Evolutionary conservation across 1,140 invertebrate genomes (phyloP).

Genomic region (Nomia melanderi): DNA sequence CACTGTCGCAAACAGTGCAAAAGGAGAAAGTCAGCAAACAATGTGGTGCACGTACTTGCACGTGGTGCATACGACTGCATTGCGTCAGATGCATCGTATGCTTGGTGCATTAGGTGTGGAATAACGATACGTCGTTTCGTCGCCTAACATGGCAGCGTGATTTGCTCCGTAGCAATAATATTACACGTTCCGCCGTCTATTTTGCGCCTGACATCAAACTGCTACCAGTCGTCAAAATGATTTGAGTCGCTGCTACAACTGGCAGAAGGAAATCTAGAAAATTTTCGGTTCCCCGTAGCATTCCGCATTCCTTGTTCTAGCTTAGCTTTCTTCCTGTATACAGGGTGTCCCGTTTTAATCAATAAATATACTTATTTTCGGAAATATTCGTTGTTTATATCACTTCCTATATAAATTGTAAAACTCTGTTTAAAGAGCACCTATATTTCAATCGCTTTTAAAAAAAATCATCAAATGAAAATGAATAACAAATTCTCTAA

Average conservation of each 20-base stretch:
- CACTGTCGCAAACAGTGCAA: not conserved
- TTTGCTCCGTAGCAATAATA: slow-evolving; percentile 26
- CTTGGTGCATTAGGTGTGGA: slow-evolving; percentile 20
- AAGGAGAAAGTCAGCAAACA: slow-evolving; percentile 19
- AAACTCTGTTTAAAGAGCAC: no score
- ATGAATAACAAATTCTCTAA: no score
- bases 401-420: no score
- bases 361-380: no score
- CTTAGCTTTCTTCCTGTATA: no score
- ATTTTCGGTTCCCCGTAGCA: no score
- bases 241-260: not conserved
- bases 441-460: no score
- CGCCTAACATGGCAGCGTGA: not conserved
- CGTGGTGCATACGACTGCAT: slow-evolving; percentile 25
- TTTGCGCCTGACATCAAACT: slow-evolving; percentile 22
- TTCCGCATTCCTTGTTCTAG: no score
- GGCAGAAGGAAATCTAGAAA: not conserved
- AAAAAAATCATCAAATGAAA: no score
- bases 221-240: slow-evolving; percentile 14
- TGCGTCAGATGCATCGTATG: slow-evolving; percentile 40
- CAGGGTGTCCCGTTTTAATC: no score
- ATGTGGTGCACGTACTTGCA: slow-evolving; percentile 3
- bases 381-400: no score
- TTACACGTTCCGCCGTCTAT: slow-evolving; percentile 30
- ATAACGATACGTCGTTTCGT: slow-evolving; percentile 41